Evolutionary conservation across 2,797 vertebrate species (phyloP).

Genomic region (Periophthalmus magnuspinnatus): DNA sequence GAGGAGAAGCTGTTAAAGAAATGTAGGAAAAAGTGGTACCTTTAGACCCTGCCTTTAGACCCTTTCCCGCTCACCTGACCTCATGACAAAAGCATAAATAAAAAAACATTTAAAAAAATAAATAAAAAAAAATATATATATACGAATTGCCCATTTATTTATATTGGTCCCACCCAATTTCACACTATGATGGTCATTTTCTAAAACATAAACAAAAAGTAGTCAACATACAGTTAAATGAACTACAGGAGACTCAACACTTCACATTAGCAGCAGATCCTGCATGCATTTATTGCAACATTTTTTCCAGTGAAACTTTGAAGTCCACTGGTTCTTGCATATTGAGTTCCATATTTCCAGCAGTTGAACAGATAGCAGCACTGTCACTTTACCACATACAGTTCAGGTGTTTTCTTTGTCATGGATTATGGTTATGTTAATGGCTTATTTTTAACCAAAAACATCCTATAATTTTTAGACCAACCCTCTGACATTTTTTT

Average conservation of each 20-base stretch:
- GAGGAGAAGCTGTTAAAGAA: no score
- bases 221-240: not conserved
- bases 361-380: conserved; percentile 14
- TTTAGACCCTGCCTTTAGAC: no score
- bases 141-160: no score
- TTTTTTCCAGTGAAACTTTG: conserved; percentile 42
- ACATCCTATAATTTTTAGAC: conserved; percentile 12
- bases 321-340: conserved; percentile 36
- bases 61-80: no score
- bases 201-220: not conserved
- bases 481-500: not conserved
- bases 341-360: conserved; percentile 31
- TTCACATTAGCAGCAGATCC: conserved; percentile 31
- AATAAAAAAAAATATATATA: no score
- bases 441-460: conserved; percentile 8
- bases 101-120: no score
- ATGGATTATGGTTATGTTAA: conserved; percentile 28
- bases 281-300: conserved; percentile 59
- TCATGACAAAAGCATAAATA: no score
- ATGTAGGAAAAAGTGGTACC: no score
- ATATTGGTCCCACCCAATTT: not conserved
- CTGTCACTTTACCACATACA: conserved; percentile 5
- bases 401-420: not conserved
- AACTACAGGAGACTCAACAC: conserved; percentile 18
- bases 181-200: not conserved